These are phyloP conservation scores for Sebastes kiyomatsui DNA, from an alignment of 2,797 vertebrate genomes.

Conservation along the genomic window DNA sequence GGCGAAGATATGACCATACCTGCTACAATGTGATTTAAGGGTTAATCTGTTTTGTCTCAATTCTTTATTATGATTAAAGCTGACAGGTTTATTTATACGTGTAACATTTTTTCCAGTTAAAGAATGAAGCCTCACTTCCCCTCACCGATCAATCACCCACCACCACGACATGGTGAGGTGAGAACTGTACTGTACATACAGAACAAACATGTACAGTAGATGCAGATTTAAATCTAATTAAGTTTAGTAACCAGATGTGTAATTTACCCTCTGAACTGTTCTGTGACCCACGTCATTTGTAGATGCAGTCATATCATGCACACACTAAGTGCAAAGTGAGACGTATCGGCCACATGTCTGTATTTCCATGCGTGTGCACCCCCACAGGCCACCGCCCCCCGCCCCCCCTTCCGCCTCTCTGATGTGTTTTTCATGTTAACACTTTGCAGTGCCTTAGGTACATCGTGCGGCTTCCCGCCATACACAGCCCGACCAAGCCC, in stretches of 20 bases:
- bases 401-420: slow-evolving; percentile 57
- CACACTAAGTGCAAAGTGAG: slow-evolving; percentile 75
- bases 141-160: not conserved
- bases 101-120: not conserved
- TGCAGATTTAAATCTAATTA: not conserved
- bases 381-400: slow-evolving; percentile 23
- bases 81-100: not conserved
- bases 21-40: not conserved
- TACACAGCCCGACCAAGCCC: slow-evolving; percentile 76
- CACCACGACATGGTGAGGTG: not conserved
- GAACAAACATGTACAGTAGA: not conserved
- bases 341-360: slow-evolving; percentile 62
- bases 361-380: slow-evolving; percentile 39
- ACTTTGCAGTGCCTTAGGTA: slow-evolving; percentile 84
- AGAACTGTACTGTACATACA: not conserved
- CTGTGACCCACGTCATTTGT: slow-evolving; percentile 35
- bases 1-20: not conserved
- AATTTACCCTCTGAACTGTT: not conserved
- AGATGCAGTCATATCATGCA: slow-evolving; percentile 45
- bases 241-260: not conserved
- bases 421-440: slow-evolving; percentile 89
- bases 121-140: not conserved
- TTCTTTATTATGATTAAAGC: not conserved
- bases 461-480: slow-evolving; percentile 77
- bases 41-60: not conserved